phyloP scores from a whole-genome alignment of 2,888 invertebrate species.

The Catocala fraxini region DNA sequence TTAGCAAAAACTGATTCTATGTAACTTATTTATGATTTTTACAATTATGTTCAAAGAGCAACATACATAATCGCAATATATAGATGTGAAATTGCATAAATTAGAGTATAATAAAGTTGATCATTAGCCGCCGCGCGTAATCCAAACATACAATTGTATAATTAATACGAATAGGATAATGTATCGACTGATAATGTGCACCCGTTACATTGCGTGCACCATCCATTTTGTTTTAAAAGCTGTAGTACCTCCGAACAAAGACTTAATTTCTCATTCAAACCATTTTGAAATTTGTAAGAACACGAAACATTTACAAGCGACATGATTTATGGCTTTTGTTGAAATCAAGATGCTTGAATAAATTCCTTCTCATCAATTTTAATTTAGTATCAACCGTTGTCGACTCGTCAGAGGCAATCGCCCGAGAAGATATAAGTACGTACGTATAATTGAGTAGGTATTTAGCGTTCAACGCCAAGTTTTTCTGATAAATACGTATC shows the following conservation, averaged over 20 bases:
- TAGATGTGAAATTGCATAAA: too few relatives aligned
- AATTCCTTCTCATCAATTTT: conserved; percentile 59
- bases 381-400: conserved; percentile 54
- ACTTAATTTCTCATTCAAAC: conserved; percentile 31
- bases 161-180: not conserved
- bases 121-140: not conserved
- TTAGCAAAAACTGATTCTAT: too few relatives aligned
- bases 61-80: too few relatives aligned
- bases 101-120: not conserved
- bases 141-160: not conserved
- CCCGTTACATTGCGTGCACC: conserved; percentile 4
- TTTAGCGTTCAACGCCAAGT: conserved; percentile 21
- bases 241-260: conserved; percentile 21
- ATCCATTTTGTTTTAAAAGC: conserved; percentile 32
- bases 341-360: conserved; percentile 59
- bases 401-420: conserved; percentile 38
- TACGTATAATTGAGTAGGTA: conserved; percentile 33
- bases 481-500: conserved; percentile 22
- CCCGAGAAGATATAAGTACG: conserved; percentile 32
- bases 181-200: not conserved
- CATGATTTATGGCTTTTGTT: conserved; percentile 55
- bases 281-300: conserved; percentile 44
- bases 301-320: conserved; percentile 48
- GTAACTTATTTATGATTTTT: too few relatives aligned
- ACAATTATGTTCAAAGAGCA: too few relatives aligned